Evolutionary conservation across 2,888 invertebrate genomes (phyloP).

Genomic region (Drosophila limbata): DNA sequence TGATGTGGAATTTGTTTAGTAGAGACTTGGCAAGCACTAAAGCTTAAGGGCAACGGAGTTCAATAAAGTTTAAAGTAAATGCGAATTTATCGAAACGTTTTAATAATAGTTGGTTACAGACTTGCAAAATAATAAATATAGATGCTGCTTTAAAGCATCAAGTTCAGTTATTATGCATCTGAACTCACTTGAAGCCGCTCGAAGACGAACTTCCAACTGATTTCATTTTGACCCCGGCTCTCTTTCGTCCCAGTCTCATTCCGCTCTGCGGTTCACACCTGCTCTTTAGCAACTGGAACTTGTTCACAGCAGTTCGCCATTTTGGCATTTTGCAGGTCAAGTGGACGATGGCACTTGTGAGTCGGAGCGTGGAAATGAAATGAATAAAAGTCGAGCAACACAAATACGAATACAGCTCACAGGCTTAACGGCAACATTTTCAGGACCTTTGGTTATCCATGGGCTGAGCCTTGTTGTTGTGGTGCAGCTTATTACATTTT

Average conservation of each 20-base stretch:
- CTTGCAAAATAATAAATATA: background rate
- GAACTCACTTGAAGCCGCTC: slow-evolving; percentile 4
- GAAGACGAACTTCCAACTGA: slow-evolving; percentile 44
- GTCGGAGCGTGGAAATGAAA: slow-evolving; percentile 37
- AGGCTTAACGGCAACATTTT: slow-evolving; percentile 15
- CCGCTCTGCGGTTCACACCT: slow-evolving; percentile 51
- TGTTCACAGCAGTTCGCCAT: slow-evolving; percentile 28
- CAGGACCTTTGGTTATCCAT: slow-evolving; percentile 14
- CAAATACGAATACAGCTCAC: slow-evolving; percentile 15
- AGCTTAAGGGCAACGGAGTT: no score
- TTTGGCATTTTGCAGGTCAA: slow-evolving; percentile 43
- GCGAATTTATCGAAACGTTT: no score
- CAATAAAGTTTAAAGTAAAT: background rate
- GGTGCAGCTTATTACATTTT: slow-evolving; percentile 70
- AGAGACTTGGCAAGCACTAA: no score
- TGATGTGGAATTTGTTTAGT: no score
- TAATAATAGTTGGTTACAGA: background rate
- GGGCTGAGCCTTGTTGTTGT: slow-evolving; percentile 22
- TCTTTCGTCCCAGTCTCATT: background rate
- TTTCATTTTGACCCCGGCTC: slow-evolving; percentile 39
- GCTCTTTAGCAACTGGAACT: slow-evolving; percentile 23
- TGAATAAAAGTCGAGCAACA: slow-evolving; percentile 47
- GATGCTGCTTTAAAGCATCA: background rate
- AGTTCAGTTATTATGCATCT: slow-evolving; percentile 4
- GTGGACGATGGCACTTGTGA: slow-evolving; percentile 42